A percentile compares a stretch with the other conserved stretches of the same genome.
These are phyloP conservation scores for Cotesia glomerata DNA, from an alignment of 1,140 invertebrate genomes.

Conservation along the genomic window DNA sequence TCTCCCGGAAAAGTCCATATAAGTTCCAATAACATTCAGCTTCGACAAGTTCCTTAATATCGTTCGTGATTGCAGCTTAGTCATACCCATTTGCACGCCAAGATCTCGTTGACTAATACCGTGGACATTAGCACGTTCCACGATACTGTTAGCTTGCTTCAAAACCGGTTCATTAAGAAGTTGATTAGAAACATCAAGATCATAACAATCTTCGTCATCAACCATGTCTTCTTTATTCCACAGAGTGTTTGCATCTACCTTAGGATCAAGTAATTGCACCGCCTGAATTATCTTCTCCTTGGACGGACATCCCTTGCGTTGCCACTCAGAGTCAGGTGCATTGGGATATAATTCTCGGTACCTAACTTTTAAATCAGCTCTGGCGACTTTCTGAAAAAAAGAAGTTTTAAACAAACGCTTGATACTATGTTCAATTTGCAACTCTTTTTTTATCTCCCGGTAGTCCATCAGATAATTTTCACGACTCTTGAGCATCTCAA, in stretches of 20 bases:
- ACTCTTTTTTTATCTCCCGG: conserved; percentile 61
- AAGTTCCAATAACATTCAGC: conserved; percentile 57
- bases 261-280: conserved; percentile 63
- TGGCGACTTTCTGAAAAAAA: conserved; percentile 59
- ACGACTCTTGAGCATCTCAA: conserved; percentile 65
- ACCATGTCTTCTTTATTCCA: conserved; percentile 59
- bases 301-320: conserved; percentile 57
- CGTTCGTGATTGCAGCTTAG: conserved; percentile 63
- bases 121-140: conserved; percentile 58
- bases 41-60: conserved; percentile 63
- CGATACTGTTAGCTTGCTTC: conserved; percentile 59
- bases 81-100: conserved; percentile 58
- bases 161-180: conserved; percentile 56
- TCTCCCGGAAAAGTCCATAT: conserved; percentile 65
- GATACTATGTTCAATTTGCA: conserved; percentile 57
- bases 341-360: conserved; percentile 70
- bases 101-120: conserved; percentile 62
- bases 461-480: conserved; percentile 65
- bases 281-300: conserved; percentile 65
- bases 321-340: conserved; percentile 64
- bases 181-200: conserved; percentile 57
- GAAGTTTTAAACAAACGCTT: conserved; percentile 63
- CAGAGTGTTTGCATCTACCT: conserved; percentile 59
- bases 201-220: conserved; percentile 64
- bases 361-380: conserved; percentile 58